These are phyloP conservation scores for Ornithoptera alexandrae DNA, from an alignment of 2,888 invertebrate species.

Conservation along the genomic window DNA sequence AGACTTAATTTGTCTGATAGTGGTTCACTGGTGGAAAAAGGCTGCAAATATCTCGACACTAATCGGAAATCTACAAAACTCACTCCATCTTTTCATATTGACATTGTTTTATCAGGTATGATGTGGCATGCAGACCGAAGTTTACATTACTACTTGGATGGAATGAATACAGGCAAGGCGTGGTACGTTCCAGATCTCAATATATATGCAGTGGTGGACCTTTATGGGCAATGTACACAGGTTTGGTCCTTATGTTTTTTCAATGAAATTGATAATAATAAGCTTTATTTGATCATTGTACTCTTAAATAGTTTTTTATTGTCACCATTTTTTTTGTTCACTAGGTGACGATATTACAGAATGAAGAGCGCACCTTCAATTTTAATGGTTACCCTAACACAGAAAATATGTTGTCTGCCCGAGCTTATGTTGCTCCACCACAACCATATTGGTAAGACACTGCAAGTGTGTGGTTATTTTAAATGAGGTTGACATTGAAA, in stretches of 20 bases:
- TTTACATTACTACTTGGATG: constrained; percentile 92
- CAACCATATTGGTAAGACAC: constrained; percentile 64
- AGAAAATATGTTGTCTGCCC: constrained; percentile 58
- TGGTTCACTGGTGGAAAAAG: not conserved
- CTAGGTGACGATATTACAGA: constrained; percentile 69
- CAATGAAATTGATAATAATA: not conserved
- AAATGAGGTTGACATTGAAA: not conserved
- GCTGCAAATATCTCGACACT: not conserved
- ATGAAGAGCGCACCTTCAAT: constrained; percentile 66
- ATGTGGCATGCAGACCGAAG: constrained; percentile 92
- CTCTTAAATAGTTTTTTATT: not conserved
- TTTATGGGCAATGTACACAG: constrained; percentile 97
- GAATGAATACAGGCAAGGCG: constrained; percentile 92
- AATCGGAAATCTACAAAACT: not conserved
- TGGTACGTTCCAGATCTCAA: constrained; percentile 88
- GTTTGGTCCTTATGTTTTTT: constrained; percentile 61
- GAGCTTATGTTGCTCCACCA: constrained; percentile 52
- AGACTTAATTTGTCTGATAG: no score
- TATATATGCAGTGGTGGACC: constrained; percentile 95
- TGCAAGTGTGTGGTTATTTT: not conserved
- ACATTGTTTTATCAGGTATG: constrained; percentile 75
- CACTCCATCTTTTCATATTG: not conserved
- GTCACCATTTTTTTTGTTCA: not conserved
- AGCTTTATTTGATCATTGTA: not conserved
- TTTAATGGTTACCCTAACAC: constrained; percentile 64